Evolutionary conservation across 2,888 invertebrate species (phyloP).

Genomic region (Ormyrus labotus): DNA sequence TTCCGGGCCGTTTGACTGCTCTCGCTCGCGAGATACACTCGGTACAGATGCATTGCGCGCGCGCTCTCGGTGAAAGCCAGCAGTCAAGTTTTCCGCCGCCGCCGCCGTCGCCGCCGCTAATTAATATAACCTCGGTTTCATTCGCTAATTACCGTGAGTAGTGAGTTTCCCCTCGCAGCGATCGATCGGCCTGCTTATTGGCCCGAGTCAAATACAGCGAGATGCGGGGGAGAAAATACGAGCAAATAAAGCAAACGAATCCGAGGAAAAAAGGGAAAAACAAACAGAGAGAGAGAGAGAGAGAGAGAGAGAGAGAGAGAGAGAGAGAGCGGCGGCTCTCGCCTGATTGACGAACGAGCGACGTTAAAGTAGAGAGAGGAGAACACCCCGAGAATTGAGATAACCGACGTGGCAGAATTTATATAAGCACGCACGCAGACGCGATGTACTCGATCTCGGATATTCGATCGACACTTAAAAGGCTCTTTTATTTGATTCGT

Average conservation of each 20-base stretch:
- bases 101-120: constrained; percentile 14
- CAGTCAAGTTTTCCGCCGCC: constrained; percentile 31
- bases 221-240: constrained; percentile 3
- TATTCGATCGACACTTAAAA: constrained; percentile 46
- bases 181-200: constrained; percentile 36
- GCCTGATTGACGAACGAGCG: constrained; percentile 60
- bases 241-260: constrained; percentile 13
- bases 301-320: neutral
- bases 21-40: neutral
- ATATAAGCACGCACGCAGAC: constrained; percentile 31
- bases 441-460: constrained; percentile 21
- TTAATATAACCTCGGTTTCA: constrained; percentile 45
- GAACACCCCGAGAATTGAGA: neutral
- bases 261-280: neutral
- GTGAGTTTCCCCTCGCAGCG: constrained; percentile 7
- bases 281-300: neutral
- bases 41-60: neutral
- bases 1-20: constrained; percentile 14
- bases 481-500: constrained; percentile 25
- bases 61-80: neutral
- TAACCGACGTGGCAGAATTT: constrained; percentile 11
- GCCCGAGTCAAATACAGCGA: neutral
- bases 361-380: constrained; percentile 35
- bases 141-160: constrained; percentile 45
- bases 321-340: constrained; percentile 2